Conservation (phyloP, 2,888 invertebrate species). For the Drosophila pegasa region DNA sequence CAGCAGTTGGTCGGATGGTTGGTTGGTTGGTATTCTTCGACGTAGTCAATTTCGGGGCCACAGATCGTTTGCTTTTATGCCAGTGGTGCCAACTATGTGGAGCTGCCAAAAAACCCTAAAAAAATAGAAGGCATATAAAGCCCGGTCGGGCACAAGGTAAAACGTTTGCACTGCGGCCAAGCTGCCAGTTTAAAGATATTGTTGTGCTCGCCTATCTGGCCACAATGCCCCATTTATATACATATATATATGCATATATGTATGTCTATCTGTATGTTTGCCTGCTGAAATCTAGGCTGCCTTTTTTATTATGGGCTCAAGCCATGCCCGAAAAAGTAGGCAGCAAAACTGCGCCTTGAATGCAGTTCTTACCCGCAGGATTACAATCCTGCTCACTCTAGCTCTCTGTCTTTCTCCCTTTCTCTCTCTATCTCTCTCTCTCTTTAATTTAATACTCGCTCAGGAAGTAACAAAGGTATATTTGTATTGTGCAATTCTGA, state of each 20-base stretch:
- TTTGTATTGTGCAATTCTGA: background rate
- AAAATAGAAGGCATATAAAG: slow-evolving; percentile 12
- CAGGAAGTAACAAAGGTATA: background rate
- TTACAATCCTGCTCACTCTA: background rate
- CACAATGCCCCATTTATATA: slow-evolving; percentile 15
- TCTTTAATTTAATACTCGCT: background rate
- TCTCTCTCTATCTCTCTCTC: too few species aligned
- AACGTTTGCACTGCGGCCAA: slow-evolving; percentile 56
- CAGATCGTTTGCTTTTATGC: slow-evolving; percentile 38
- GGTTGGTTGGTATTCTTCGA: background rate
- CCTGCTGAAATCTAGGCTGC: slow-evolving; percentile 60
- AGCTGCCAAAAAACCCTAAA: slow-evolving; percentile 52
- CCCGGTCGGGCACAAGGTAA: slow-evolving; percentile 46
- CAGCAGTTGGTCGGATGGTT: slow-evolving; percentile 4
- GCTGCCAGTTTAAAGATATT: slow-evolving; percentile 61
- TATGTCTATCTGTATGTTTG: slow-evolving; percentile 35
- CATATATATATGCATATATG: background rate
- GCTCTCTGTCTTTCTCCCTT: background rate
- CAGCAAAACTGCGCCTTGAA: slow-evolving; percentile 55
- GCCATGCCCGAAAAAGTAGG: slow-evolving; percentile 29
- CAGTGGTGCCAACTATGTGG: slow-evolving; percentile 43
- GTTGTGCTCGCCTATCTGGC: slow-evolving; percentile 41
- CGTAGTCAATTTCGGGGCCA: slow-evolving; percentile 27
- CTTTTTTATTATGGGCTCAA: slow-evolving; percentile 53
- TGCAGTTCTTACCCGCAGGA: slow-evolving; percentile 46